Conservation (phyloP, 2,797 vertebrate genomes). For the Mus caroli region DNA sequence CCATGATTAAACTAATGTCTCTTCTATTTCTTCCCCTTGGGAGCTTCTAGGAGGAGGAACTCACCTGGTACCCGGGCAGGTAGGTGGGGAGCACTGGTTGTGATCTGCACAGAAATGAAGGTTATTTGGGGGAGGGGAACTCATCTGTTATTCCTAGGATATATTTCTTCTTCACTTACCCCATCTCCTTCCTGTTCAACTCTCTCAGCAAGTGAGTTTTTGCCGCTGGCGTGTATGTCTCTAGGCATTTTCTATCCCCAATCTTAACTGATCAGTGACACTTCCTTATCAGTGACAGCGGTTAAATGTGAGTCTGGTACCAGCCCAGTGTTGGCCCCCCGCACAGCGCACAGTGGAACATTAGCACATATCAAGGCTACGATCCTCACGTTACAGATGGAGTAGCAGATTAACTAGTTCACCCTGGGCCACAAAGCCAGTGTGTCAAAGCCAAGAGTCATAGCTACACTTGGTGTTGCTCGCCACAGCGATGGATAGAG, state of each 20-base stretch:
- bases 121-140: neutral
- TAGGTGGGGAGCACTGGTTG: conserved; percentile 32
- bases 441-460: neutral
- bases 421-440: neutral
- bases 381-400: neutral
- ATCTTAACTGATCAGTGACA: neutral
- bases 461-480: neutral
- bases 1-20: neutral
- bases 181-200: neutral
- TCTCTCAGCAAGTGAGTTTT: neutral
- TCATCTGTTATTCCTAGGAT: neutral
- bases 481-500: neutral
- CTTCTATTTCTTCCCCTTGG: neutral
- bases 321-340: neutral
- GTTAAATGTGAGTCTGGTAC: neutral
- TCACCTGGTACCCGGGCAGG: conserved; percentile 75
- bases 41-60: conserved; percentile 19
- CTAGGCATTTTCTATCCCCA: neutral
- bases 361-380: neutral
- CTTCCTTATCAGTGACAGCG: neutral
- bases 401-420: neutral
- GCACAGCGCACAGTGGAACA: neutral
- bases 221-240: neutral
- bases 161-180: neutral
- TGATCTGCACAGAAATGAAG: conserved; percentile 68